Percentiles rank a stretch among this genome's conserved stretches.
Evolutionary conservation across 2,113 vertebrate genomes (phyloP).

Genomic region (Crocuta crocuta): DNA sequence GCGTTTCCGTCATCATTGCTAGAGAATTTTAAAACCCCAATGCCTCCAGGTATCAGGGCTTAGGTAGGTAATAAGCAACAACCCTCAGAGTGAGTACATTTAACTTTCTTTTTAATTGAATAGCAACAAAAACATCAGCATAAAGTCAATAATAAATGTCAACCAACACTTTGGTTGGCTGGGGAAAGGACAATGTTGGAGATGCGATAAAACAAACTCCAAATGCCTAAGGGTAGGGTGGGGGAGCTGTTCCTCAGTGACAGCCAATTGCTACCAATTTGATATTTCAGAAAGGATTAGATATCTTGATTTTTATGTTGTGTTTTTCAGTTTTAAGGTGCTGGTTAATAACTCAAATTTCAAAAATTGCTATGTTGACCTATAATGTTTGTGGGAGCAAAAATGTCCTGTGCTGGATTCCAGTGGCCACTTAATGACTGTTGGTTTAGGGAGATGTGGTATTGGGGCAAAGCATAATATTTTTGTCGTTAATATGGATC

Average conservation of each 20-base stretch:
- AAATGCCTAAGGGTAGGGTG: not conserved
- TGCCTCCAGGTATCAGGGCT: not conserved
- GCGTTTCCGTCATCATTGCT: not conserved
- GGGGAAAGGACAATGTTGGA: not conserved
- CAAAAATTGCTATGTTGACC: not conserved
- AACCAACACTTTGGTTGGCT: not conserved
- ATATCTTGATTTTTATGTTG: not conserved
- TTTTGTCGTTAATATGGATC: not conserved
- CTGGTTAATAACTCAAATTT: not conserved
- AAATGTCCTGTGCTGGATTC: not conserved
- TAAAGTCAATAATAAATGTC: not conserved
- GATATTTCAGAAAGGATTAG: not conserved
- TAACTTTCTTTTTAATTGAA: not conserved
- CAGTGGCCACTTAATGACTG: not conserved
- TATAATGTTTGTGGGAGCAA: not conserved
- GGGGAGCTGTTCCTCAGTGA: not conserved
- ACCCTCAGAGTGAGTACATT: not conserved
- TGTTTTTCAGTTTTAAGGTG: not conserved
- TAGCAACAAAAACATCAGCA: not conserved
- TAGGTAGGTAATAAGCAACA: not conserved
- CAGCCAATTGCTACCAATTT: not conserved
- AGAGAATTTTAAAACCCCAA: not conserved
- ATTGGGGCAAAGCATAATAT: not conserved
- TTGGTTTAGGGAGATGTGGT: not conserved
- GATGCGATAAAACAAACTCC: not conserved